phyloP scores from a whole-genome alignment of 2,797 vertebrate genomes.

The Catamblyrhynchus diadema region DNA sequence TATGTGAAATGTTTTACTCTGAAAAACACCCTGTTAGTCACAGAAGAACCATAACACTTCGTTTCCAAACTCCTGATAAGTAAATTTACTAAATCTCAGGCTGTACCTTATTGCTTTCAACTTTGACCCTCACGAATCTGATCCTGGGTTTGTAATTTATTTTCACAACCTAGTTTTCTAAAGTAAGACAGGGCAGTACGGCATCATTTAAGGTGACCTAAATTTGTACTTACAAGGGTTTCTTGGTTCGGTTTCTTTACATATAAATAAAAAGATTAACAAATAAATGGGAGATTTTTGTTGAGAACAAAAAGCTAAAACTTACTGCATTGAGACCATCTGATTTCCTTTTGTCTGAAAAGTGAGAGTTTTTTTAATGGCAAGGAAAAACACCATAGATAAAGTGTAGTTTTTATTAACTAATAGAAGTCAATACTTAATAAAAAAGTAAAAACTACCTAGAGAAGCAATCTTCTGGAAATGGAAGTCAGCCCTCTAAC shows the following conservation, averaged over 20 bases:
- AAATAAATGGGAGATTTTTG: background rate
- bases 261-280: background rate
- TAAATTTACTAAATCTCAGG: background rate
- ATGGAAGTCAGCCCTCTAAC: background rate
- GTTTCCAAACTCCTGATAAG: background rate
- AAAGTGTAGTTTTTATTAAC: background rate
- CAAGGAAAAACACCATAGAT: background rate
- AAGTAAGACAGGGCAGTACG: background rate
- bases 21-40: background rate
- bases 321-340: background rate
- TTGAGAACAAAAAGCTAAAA: background rate
- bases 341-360: background rate
- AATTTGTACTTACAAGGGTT: background rate
- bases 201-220: background rate
- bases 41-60: background rate
- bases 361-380: accelerated
- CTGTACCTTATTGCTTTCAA: background rate
- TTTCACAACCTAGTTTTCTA: background rate
- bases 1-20: background rate
- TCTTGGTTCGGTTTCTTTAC: background rate
- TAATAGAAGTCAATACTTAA: background rate
- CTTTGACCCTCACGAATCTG: background rate
- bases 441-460: background rate
- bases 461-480: background rate
- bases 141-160: background rate